These are phyloP conservation scores for Galagoides demidoff DNA, from an alignment of 2,797 vertebrate species.

Conservation along the genomic window DNA sequence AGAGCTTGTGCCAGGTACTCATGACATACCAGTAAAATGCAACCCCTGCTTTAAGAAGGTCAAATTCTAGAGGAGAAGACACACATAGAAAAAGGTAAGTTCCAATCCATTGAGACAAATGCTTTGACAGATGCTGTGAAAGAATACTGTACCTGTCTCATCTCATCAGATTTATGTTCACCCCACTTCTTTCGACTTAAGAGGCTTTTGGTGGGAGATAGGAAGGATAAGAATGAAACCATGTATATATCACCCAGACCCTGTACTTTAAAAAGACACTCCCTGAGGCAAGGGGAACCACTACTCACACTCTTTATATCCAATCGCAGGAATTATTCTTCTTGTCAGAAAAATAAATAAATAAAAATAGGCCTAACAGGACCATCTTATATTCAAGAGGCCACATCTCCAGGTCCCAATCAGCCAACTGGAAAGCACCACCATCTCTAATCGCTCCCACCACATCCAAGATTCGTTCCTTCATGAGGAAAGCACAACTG, in stretches of 20 bases:
- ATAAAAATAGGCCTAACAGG: not conserved
- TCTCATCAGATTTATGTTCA: not conserved
- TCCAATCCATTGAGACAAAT: slow-evolving; percentile 5
- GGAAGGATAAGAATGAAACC: not conserved
- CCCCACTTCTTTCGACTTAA: slow-evolving; percentile 30
- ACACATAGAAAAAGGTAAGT: not conserved
- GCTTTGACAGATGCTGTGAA: not conserved
- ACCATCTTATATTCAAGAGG: not conserved
- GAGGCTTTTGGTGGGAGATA: not conserved
- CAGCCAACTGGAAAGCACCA: not conserved
- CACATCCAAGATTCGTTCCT: not conserved
- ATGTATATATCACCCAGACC: not conserved
- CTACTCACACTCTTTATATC: not conserved
- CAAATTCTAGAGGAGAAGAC: not conserved
- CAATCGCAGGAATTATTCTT: not conserved
- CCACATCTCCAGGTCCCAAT: not conserved
- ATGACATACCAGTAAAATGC: not conserved
- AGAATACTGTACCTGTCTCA: not conserved
- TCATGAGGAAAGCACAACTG: not conserved
- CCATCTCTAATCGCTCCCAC: not conserved
- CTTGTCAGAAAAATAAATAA: not conserved
- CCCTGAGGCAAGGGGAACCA: not conserved
- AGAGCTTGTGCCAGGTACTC: not conserved
- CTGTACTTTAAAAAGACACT: not conserved
- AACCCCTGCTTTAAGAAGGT: not conserved